phyloP scores from a whole-genome alignment of 2,888 invertebrate genomes.

The Oconnorella tubifera region DNA sequence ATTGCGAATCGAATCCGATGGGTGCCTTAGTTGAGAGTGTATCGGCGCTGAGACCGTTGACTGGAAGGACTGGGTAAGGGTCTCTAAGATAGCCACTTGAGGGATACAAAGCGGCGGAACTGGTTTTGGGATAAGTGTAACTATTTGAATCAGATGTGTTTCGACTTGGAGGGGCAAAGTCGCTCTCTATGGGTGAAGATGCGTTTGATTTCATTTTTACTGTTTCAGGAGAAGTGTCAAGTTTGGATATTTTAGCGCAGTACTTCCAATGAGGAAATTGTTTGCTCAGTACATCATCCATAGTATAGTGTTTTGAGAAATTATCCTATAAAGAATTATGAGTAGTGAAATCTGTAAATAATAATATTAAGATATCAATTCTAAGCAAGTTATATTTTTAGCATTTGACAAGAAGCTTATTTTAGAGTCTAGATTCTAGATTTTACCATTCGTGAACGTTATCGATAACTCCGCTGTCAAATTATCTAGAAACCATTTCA shows the following conservation, averaged over 20 bases:
- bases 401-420: too few species aligned
- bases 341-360: too few species aligned
- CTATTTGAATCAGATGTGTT: not conserved
- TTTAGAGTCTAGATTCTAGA: too few species aligned
- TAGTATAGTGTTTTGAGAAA: not conserved
- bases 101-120: not conserved
- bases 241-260: conserved; percentile 2
- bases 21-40: not conserved
- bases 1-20: not conserved
- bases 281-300: conserved; percentile 18
- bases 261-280: conserved; percentile 15
- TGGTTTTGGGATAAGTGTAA: not conserved
- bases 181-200: not conserved
- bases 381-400: too few species aligned
- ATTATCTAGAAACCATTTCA: too few species aligned
- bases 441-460: too few species aligned
- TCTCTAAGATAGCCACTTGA: not conserved
- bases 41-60: not conserved
- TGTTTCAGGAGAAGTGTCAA: not conserved
- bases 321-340: too few species aligned
- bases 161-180: not conserved
- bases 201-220: not conserved
- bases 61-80: not conserved
- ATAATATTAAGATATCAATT: too few species aligned
- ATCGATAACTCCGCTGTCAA: too few species aligned